Conservation (phyloP, 2,888 invertebrate species). For the Amblyjoppa proteus region DNA sequence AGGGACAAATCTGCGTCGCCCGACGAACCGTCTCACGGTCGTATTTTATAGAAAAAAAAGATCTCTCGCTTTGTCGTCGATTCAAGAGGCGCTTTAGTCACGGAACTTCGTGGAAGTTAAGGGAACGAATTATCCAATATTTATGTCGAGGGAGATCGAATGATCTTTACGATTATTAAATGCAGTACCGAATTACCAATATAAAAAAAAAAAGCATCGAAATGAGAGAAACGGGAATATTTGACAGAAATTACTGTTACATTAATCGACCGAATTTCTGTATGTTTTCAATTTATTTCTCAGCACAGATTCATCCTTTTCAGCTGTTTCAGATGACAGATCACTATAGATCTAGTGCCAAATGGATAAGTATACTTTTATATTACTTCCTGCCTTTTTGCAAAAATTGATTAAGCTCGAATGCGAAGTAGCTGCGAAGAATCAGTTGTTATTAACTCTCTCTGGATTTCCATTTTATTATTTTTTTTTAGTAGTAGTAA, state of each 20-base stretch:
- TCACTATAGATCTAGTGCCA: no score
- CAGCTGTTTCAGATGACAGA: no score
- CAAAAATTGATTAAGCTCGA: background rate
- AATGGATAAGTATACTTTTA: background rate
- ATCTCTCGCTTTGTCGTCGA: conserved; percentile 1
- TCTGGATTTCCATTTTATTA: no score
- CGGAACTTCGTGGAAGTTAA: conserved; percentile 4
- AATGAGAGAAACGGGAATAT: background rate
- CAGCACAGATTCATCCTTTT: background rate
- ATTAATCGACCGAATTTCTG: background rate
- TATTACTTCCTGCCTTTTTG: background rate
- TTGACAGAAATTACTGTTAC: background rate
- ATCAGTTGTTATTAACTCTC: no score
- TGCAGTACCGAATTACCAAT: background rate
- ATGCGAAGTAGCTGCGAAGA: no score
- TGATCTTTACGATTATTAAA: background rate
- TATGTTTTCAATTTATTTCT: background rate
- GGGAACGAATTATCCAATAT: background rate
- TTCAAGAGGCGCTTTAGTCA: conserved; percentile 38
- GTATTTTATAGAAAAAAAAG: conserved; percentile 62
- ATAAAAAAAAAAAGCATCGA: background rate
- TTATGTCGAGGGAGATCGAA: background rate
- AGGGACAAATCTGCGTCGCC: conserved; percentile 70
- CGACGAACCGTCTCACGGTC: conserved; percentile 72
- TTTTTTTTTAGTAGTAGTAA: no score